These are phyloP conservation scores for Xiphorhynchus elegans DNA, from an alignment of 2,113 vertebrate genomes.

Conservation along the genomic window DNA sequence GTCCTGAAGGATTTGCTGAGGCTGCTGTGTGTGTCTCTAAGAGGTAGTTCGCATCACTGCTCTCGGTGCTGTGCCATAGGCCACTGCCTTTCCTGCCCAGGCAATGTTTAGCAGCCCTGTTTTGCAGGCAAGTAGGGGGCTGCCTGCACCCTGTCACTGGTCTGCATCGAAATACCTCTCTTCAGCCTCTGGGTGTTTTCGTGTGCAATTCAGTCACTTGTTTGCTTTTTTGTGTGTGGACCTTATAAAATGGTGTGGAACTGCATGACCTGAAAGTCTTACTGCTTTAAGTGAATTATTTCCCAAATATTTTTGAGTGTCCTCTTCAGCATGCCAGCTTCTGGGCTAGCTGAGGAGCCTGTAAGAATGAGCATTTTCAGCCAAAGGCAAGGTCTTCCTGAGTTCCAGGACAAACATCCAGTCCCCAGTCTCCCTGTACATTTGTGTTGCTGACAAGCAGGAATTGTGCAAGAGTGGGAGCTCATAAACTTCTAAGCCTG, in stretches of 20 bases:
- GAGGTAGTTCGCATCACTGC: not conserved
- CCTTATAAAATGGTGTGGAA: not conserved
- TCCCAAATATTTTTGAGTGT: not conserved
- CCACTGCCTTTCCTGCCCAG: not conserved
- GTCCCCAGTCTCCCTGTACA: not conserved
- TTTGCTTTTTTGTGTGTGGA: not conserved
- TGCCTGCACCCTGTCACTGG: not conserved
- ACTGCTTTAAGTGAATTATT: not conserved
- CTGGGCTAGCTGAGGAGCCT: not conserved
- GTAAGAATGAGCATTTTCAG: not conserved
- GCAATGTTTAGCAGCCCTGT: not conserved
- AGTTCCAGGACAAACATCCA: not conserved
- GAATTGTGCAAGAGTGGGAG: not conserved
- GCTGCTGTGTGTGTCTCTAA: not conserved
- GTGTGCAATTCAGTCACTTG: not conserved
- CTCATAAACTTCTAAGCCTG: not conserved
- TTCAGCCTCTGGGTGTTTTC: not conserved
- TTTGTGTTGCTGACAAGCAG: not conserved
- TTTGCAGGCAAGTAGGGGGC: not conserved
- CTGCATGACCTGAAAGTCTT: not conserved
- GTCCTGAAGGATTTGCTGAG: not conserved
- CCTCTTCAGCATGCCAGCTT: not conserved
- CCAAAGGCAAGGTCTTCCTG: not conserved
- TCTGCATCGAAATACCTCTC: not conserved
- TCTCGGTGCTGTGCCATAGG: not conserved